Evolutionary conservation across 2,888 invertebrate species (phyloP).

Genomic region (Chaetoderma sp.): DNA sequence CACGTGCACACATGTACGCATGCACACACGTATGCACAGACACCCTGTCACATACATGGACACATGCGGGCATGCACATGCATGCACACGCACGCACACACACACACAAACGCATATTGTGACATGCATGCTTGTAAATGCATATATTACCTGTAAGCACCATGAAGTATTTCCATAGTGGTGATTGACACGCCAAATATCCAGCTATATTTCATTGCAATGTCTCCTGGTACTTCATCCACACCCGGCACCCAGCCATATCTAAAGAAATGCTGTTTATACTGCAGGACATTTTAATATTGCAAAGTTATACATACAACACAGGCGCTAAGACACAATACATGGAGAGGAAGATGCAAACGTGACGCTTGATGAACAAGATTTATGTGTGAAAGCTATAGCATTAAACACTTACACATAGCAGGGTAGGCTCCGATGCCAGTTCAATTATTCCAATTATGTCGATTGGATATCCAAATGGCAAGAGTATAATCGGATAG

Average conservation of each 20-base stretch:
- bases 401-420: background rate
- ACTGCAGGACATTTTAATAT: background rate
- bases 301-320: background rate
- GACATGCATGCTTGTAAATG: too few relatives aligned
- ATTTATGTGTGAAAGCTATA: too few relatives aligned
- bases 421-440: too few relatives aligned
- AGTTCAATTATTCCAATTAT: too few relatives aligned
- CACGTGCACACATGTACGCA: too few relatives aligned
- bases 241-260: constrained; percentile 65
- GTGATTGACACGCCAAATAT: constrained; percentile 64
- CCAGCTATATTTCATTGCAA: constrained; percentile 57
- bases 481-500: too few relatives aligned
- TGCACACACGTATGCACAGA: too few relatives aligned
- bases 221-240: constrained; percentile 51
- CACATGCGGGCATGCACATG: background rate
- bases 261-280: constrained; percentile 33
- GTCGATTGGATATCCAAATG: too few relatives aligned
- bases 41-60: too few relatives aligned
- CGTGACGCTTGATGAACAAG: too few relatives aligned
- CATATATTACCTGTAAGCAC: constrained; percentile 52
- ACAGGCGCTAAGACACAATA: background rate
- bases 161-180: constrained; percentile 66
- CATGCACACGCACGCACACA: background rate
- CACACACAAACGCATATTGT: too few relatives aligned
- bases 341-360: too few relatives aligned